A percentile compares a stretch with the other conserved stretches of the same genome.
These are phyloP conservation scores for Ifrita kowaldi DNA, from an alignment of 2,113 vertebrate species.

Conservation along the genomic window DNA sequence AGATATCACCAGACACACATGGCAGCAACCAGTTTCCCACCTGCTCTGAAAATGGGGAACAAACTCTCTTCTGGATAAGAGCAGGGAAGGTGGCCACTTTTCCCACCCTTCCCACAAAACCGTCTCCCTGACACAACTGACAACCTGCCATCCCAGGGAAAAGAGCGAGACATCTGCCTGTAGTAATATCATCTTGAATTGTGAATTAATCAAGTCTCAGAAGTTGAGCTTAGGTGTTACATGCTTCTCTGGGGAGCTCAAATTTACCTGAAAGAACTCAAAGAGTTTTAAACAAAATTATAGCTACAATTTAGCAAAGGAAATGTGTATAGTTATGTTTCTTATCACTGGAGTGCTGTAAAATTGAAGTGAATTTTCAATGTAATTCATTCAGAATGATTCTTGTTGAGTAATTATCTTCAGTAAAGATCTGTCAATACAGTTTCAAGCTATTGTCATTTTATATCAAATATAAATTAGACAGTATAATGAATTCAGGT, in stretches of 20 bases:
- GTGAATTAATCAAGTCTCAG: slow-evolving; percentile 30
- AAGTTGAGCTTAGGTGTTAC: slow-evolving; percentile 55
- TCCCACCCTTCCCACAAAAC: not conserved
- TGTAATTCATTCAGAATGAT: slow-evolving; percentile 62
- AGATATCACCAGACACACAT: accelerated
- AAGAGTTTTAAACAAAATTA: slow-evolving; percentile 28
- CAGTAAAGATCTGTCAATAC: slow-evolving; percentile 55
- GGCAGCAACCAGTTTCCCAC: accelerated
- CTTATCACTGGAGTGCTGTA: slow-evolving; percentile 23
- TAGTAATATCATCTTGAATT: not conserved
- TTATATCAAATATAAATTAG: slow-evolving; percentile 64
- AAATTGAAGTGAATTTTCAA: slow-evolving; percentile 19
- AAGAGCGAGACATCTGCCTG: not conserved
- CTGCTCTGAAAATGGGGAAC: not conserved
- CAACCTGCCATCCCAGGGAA: slow-evolving; percentile 15
- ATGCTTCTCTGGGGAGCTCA: slow-evolving; percentile 55
- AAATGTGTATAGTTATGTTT: not conserved
- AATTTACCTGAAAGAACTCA: slow-evolving; percentile 54
- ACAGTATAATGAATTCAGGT: slow-evolving; percentile 59
- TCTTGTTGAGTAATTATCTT: slow-evolving; percentile 62
- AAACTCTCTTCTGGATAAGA: not conserved
- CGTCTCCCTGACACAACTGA: not conserved
- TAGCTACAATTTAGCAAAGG: slow-evolving; percentile 16
- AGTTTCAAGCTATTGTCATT: slow-evolving; percentile 58
- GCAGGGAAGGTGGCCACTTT: not conserved